A percentile compares a stretch with the other conserved stretches of the same genome.
phyloP scores from a whole-genome alignment of 2,797 vertebrate genomes.

The Arrhamphus sclerolepis region DNA sequence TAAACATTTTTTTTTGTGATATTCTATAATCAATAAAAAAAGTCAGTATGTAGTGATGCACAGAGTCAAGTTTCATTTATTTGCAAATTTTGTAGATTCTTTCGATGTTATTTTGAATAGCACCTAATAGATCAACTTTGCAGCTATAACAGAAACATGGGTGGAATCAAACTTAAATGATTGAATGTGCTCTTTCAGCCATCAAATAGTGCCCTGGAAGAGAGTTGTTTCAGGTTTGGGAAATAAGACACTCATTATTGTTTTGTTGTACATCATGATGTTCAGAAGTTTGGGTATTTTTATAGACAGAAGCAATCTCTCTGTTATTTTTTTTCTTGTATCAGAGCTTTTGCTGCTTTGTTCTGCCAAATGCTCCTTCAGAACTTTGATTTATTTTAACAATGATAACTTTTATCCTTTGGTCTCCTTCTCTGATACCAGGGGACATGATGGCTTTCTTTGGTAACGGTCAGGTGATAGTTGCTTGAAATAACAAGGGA shows the following conservation, averaged over 20 bases:
- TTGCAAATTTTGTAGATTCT: constrained; percentile 40
- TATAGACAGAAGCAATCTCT: constrained; percentile 70
- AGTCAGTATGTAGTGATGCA: constrained; percentile 36
- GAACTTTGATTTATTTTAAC: constrained; percentile 60
- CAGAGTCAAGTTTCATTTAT: constrained; percentile 44
- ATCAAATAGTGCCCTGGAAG: constrained; percentile 64
- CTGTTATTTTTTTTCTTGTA: constrained; percentile 62
- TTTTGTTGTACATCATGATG: constrained; percentile 48
- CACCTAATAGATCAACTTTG: constrained; percentile 69
- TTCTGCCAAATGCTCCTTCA: constrained; percentile 56
- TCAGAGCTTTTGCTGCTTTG: constrained; percentile 54
- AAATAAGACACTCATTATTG: constrained; percentile 52
- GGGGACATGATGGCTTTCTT: constrained; percentile 50
- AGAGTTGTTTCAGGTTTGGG: constrained; percentile 48
- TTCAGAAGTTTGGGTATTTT: constrained; percentile 52
- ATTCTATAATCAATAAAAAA: constrained; percentile 14
- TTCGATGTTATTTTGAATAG: constrained; percentile 34
- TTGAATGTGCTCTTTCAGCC: constrained; percentile 72
- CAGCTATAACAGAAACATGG: constrained; percentile 55
- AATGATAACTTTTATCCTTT: constrained; percentile 66
- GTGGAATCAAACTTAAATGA: constrained; percentile 57
- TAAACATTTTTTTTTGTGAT: neutral
- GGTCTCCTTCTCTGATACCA: constrained; percentile 35
- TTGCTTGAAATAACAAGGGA: constrained; percentile 39
- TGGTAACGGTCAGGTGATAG: constrained; percentile 29